Evolutionary conservation across 1,140 invertebrate genomes (phyloP).

Genomic region (Euglossa dilemma): DNA sequence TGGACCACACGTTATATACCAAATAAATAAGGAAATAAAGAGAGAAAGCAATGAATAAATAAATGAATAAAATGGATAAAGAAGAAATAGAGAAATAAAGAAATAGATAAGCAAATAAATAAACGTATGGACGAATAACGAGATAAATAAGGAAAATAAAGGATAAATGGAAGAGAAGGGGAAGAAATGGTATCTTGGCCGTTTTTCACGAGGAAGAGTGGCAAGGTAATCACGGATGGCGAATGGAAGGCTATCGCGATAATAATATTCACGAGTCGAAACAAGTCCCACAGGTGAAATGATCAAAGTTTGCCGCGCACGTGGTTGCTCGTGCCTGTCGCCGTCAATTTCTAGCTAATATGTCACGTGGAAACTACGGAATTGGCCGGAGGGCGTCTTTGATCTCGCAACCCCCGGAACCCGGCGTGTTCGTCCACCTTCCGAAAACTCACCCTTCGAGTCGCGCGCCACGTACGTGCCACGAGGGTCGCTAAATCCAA

Average conservation of each 20-base stretch:
- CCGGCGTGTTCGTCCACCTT: conserved; percentile 63
- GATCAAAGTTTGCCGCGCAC: conserved; percentile 69
- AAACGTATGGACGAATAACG: no score
- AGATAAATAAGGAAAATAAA: no score
- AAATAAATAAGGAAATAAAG: no score
- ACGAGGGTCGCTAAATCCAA: conserved; percentile 71
- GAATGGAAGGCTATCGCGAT: background rate
- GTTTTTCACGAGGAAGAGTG: background rate
- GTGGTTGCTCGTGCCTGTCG: conserved; percentile 69
- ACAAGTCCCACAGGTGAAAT: conserved; percentile 71
- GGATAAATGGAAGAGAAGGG: background rate
- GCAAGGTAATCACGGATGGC: conserved; percentile 8
- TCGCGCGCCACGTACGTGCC: conserved; percentile 63
- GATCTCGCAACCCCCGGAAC: conserved; percentile 63
- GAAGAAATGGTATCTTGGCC: background rate
- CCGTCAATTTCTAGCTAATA: conserved; percentile 76
- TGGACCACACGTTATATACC: no score
- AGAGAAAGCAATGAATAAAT: no score
- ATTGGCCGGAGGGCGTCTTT: conserved; percentile 69
- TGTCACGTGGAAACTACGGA: conserved; percentile 68
- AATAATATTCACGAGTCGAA: conserved; percentile 42
- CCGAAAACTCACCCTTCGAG: conserved; percentile 67
- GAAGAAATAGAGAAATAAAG: no score
- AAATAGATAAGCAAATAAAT: no score
- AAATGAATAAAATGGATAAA: no score